Conservation (phyloP, 2,888 invertebrate genomes). For the Frankliniella fusca region DNA sequence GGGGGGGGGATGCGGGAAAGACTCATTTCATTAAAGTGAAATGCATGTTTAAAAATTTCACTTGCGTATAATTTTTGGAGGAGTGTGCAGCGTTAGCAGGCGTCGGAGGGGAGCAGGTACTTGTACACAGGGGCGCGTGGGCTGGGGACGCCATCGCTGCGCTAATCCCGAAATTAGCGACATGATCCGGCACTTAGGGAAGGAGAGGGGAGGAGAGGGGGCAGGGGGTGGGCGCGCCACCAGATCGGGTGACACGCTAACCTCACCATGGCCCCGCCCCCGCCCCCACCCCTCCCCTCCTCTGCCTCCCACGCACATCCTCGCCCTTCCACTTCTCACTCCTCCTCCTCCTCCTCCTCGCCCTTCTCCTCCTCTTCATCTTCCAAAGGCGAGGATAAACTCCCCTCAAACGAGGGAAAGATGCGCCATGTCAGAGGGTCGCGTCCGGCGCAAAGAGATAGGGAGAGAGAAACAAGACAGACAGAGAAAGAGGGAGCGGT, state of each 20-base stretch:
- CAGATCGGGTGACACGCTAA: conserved; percentile 7
- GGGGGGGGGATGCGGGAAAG: no score
- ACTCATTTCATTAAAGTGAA: no score
- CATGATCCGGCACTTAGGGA: conserved; percentile 22
- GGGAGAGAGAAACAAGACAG: no score
- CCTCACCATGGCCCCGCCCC: neutral
- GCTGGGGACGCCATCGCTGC: neutral
- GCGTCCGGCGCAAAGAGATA: neutral
- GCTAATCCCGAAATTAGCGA: conserved; percentile 24
- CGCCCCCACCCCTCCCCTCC: neutral
- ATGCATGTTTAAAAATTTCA: no score
- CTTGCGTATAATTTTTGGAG: no score
- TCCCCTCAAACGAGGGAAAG: conserved; percentile 18
- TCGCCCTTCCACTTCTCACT: no score
- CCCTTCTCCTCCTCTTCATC: neutral
- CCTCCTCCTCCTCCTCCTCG: no score
- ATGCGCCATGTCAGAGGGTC: neutral
- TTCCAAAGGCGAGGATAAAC: conserved; percentile 8
- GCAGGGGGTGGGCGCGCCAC: neutral
- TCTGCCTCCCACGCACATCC: neutral
- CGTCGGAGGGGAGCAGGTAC: neutral
- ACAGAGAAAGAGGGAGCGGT: no score
- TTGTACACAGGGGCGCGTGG: neutral
- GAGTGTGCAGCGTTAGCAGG: no score
- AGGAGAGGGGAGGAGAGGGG: no score